A percentile compares a stretch with the other conserved stretches of the same genome.
Conservation (phyloP, 2,888 invertebrate genomes). For the Drosophila leonis region DNA sequence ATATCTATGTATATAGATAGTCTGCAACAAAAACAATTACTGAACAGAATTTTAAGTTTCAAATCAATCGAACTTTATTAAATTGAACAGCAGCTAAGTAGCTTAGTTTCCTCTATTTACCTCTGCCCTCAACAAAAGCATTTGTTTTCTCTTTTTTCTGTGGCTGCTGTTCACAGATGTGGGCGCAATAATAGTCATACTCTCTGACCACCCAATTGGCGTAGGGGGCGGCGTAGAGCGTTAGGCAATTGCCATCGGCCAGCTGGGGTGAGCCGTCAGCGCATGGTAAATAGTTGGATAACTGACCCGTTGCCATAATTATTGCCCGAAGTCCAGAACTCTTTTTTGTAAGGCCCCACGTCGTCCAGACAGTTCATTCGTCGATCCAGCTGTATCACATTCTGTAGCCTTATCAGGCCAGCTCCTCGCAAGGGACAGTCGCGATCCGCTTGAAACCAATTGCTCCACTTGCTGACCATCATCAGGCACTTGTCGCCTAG, state of each 20-base stretch:
- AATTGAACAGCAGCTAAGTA: neutral
- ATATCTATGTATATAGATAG: neutral
- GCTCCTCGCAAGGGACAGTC: slow-evolving; percentile 40
- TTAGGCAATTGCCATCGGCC: neutral
- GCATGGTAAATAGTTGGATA: neutral
- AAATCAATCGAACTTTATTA: neutral
- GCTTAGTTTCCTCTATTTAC: neutral
- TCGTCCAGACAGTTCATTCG: neutral
- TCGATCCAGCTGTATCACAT: neutral
- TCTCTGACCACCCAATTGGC: neutral
- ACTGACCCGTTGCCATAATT: neutral
- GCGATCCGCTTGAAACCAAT: slow-evolving; percentile 61
- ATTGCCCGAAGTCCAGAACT: slow-evolving; percentile 54
- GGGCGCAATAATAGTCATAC: neutral
- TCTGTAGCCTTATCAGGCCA: slow-evolving; percentile 49
- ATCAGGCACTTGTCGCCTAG: slow-evolving; percentile 52
- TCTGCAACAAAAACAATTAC: neutral
- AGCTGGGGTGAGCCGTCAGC: neutral
- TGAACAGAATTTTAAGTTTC: neutral
- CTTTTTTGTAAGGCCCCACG: neutral
- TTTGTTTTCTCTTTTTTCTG: neutral
- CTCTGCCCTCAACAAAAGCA: slow-evolving; percentile 24
- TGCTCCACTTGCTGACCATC: neutral
- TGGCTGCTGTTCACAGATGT: neutral
- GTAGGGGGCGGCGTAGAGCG: neutral